Percentiles rank a stretch among this genome's conserved stretches.
Evolutionary conservation across 1,140 invertebrate species (phyloP).

Genomic region (Scaptomyza graminum): DNA sequence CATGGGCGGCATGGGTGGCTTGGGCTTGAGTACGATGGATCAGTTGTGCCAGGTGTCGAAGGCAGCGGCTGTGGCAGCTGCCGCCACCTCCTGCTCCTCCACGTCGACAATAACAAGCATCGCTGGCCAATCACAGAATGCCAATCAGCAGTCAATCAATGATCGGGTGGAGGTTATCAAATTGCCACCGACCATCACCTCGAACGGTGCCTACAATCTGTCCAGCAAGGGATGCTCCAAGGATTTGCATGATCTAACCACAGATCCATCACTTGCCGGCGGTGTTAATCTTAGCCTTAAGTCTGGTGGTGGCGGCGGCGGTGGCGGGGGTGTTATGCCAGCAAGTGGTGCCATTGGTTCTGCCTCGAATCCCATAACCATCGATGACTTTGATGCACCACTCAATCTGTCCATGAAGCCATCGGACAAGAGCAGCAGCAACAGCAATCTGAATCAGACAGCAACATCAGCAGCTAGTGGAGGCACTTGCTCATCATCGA

Average conservation of each 20-base stretch:
- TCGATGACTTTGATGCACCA: constrained; percentile 88
- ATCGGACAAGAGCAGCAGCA: constrained; percentile 83
- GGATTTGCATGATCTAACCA: constrained; percentile 73
- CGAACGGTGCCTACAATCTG: constrained; percentile 83
- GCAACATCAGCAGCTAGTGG: constrained; percentile 11
- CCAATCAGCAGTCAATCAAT: constrained; percentile 41
- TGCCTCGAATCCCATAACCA: constrained; percentile 83
- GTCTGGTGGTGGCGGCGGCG: constrained; percentile 12
- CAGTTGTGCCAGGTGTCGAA: constrained; percentile 54
- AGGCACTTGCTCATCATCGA: constrained; percentile 18
- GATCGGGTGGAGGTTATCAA: constrained; percentile 92
- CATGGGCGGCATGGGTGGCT: constrained; percentile 52
- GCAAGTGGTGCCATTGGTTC: constrained; percentile 71
- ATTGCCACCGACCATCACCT: constrained; percentile 86
- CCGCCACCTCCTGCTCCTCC: constrained; percentile 12
- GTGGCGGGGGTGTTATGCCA: constrained; percentile 52
- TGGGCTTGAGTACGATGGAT: constrained; percentile 58
- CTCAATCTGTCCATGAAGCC: constrained; percentile 93
- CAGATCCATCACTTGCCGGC: constrained; percentile 47
- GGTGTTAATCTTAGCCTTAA: constrained; percentile 81
- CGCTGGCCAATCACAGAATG: neutral
- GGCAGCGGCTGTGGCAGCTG: constrained; percentile 26
- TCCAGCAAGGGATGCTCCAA: constrained; percentile 73
- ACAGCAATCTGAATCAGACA: neutral
- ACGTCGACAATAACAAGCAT: constrained; percentile 20